These are phyloP conservation scores for Taurulus bubalis DNA, from an alignment of 2,113 vertebrate genomes.

Conservation along the genomic window DNA sequence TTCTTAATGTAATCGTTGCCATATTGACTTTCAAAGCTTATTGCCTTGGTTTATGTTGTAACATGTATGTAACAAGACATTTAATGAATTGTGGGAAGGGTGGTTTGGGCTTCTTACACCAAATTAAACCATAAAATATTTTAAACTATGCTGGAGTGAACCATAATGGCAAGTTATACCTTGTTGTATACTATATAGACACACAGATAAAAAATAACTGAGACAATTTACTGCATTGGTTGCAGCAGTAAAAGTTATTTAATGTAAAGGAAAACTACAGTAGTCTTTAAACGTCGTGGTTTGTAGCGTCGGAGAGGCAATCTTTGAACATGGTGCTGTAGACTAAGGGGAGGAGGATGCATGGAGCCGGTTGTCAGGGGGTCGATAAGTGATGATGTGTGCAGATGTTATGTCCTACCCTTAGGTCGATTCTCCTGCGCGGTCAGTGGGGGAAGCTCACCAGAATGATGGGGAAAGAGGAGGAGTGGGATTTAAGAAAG, in stretches of 20 bases:
- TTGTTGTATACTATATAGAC: slow-evolving; percentile 42
- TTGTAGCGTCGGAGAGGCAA: slow-evolving; percentile 24
- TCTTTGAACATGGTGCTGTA: slow-evolving; percentile 47
- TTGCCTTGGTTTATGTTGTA: slow-evolving; percentile 53
- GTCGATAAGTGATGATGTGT: slow-evolving; percentile 72
- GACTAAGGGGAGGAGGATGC: slow-evolving; percentile 8
- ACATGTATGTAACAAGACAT: slow-evolving; percentile 51
- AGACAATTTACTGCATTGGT: slow-evolving; percentile 43
- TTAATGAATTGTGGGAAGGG: slow-evolving; percentile 68
- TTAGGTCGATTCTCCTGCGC: slow-evolving; percentile 38
- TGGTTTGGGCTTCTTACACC: slow-evolving; percentile 45
- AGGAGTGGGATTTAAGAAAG: slow-evolving; percentile 27
- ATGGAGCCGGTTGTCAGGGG: slow-evolving; percentile 16
- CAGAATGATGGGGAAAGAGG: slow-evolving; percentile 27
- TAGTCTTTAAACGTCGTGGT: slow-evolving; percentile 40
- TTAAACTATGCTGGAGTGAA: slow-evolving; percentile 40
- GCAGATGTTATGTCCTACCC: slow-evolving; percentile 60
- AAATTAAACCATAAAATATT: slow-evolving; percentile 62
- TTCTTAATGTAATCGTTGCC: slow-evolving; percentile 64
- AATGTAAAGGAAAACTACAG: slow-evolving; percentile 47
- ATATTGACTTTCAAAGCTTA: slow-evolving; percentile 61
- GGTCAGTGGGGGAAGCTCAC: slow-evolving; percentile 34
- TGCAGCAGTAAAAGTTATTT: slow-evolving; percentile 37
- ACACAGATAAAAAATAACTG: slow-evolving; percentile 38
- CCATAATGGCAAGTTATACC: slow-evolving; percentile 51